A percentile compares a stretch with the other conserved stretches of the same genome.
Evolutionary conservation across 2,888 invertebrate genomes (phyloP).

Genomic region (Tryphoninae sp.): DNA sequence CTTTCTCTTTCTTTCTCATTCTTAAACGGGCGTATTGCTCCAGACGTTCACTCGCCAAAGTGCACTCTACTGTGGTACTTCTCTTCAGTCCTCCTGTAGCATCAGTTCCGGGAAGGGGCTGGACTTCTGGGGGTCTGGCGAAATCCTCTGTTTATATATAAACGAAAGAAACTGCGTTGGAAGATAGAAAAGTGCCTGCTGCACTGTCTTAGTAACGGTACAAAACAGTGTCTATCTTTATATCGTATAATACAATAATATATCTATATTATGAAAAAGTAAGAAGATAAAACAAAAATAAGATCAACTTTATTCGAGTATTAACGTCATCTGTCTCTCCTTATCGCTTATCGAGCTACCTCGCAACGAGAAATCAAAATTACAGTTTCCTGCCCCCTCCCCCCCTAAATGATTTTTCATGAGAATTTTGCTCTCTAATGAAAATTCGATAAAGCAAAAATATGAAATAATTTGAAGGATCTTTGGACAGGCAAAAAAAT

Average conservation of each 20-base stretch:
- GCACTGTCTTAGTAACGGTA: neutral
- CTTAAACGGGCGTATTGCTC: constrained; percentile 61
- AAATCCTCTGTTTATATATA: constrained; percentile 9
- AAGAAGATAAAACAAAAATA: constrained; percentile 38
- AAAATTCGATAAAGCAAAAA: no score
- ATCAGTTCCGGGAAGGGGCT: constrained; percentile 43
- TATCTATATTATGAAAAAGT: neutral
- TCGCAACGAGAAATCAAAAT: no score
- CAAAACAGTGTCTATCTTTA: neutral
- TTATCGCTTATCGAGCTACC: no score
- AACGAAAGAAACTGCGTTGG: neutral
- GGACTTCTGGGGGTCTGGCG: constrained; percentile 33
- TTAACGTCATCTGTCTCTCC: no score
- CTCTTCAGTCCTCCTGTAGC: constrained; percentile 58
- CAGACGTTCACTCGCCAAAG: constrained; percentile 67
- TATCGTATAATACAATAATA: neutral
- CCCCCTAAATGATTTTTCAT: no score
- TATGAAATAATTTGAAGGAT: no score
- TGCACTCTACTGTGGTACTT: constrained; percentile 62
- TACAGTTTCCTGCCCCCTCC: no score
- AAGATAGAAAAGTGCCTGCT: constrained; percentile 6
- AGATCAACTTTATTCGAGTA: constrained; percentile 38
- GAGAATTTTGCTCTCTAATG: no score
- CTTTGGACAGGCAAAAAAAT: no score
- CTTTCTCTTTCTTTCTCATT: constrained; percentile 35